A percentile compares a stretch with the other conserved stretches of the same genome.
These are phyloP conservation scores for Drosophila dunni DNA, from an alignment of 1,140 invertebrate species.

Conservation along the genomic window DNA sequence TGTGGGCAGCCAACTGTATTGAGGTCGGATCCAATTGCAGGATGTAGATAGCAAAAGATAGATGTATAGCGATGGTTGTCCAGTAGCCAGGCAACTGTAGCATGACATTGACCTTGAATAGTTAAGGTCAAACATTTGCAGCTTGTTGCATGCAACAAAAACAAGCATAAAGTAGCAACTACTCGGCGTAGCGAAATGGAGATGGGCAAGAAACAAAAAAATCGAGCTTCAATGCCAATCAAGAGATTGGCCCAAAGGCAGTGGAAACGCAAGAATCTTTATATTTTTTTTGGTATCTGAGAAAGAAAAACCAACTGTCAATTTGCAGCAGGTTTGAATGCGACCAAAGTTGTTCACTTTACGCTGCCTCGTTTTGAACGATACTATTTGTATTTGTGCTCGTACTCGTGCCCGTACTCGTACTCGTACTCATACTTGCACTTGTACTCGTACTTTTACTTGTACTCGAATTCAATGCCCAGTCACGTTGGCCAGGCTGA, in stretches of 20 bases:
- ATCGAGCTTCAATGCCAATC: background rate
- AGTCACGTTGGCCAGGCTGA: background rate
- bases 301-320: slow-evolving; percentile 47
- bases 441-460: background rate
- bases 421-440: background rate
- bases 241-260: slow-evolving; percentile 9
- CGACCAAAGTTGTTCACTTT: slow-evolving; percentile 34
- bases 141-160: slow-evolving; percentile 65
- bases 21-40: slow-evolving; percentile 9
- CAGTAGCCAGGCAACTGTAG: slow-evolving; percentile 9
- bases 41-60: background rate
- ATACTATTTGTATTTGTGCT: slow-evolving; percentile 5
- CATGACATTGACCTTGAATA: slow-evolving; percentile 63
- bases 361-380: slow-evolving; percentile 14
- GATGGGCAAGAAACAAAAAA: background rate
- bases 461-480: background rate
- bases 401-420: background rate
- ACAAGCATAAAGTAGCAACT: background rate
- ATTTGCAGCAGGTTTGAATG: slow-evolving; percentile 49
- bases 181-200: background rate
- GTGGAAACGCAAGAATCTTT: background rate
- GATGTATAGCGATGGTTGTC: background rate
- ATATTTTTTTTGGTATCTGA: slow-evolving; percentile 5
- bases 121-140: slow-evolving; percentile 58
- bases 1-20: background rate